A percentile compares a stretch with the other conserved stretches of the same genome.
Conservation (phyloP, 2,888 invertebrate genomes). For the Hemithea aestivaria region DNA sequence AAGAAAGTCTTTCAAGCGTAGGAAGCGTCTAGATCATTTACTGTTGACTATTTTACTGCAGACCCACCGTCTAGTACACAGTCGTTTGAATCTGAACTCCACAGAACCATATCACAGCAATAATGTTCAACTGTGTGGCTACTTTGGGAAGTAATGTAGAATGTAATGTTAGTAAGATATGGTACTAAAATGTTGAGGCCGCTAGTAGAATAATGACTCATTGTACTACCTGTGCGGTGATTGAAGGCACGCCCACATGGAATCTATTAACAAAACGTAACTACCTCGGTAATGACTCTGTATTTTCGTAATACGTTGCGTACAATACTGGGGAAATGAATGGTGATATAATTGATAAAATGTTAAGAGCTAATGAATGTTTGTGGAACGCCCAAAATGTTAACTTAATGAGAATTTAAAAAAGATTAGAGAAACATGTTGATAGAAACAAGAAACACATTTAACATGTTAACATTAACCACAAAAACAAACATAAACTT, state of each 20-base stretch:
- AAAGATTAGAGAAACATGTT: too few relatives aligned
- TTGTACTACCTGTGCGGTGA: constrained; percentile 45
- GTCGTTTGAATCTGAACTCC: not conserved
- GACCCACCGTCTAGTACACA: constrained; percentile 34
- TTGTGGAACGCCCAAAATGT: constrained; percentile 6
- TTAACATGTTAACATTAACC: too few relatives aligned
- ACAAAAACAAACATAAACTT: too few relatives aligned
- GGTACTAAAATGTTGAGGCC: constrained; percentile 13
- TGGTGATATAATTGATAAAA: constrained; percentile 12
- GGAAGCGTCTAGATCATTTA: constrained; percentile 42
- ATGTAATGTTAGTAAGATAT: constrained; percentile 2
- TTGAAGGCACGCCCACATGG: constrained; percentile 56
- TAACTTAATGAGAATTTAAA: constrained; percentile 8
- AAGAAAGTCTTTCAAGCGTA: constrained; percentile 41
- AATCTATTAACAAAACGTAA: constrained; percentile 42
- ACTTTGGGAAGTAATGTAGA: too few relatives aligned
- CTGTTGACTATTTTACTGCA: constrained; percentile 24
- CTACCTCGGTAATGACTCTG: constrained; percentile 33
- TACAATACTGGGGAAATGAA: constrained; percentile 15
- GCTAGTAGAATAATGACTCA: constrained; percentile 48
- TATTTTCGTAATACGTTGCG: constrained; percentile 17
- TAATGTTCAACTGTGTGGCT: too few relatives aligned
- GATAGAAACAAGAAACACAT: too few relatives aligned
- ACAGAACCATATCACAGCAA: constrained; percentile 6
- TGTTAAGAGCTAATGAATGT: constrained; percentile 9